Conservation (phyloP, 53 echinoderm and acorn worm species). For the Patiria pectinifera region DNA sequence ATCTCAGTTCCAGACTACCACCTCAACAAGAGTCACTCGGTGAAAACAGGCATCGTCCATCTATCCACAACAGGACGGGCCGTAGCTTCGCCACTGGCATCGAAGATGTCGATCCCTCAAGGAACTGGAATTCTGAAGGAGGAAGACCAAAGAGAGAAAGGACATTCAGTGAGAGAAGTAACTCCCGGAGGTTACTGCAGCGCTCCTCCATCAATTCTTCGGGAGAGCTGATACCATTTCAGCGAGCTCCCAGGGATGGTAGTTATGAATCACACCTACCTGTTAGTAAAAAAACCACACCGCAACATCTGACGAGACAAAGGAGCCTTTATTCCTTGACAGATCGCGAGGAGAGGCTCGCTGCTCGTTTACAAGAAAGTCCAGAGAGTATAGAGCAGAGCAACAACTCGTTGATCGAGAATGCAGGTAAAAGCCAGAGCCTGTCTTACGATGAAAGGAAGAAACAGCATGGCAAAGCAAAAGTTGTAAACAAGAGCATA, state of each 20-base stretch:
- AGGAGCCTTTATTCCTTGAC: not conserved
- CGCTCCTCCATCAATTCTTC: slow-evolving; percentile 58
- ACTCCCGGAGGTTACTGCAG: slow-evolving; percentile 48
- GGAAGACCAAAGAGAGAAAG: slow-evolving; percentile 66
- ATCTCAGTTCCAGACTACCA: not conserved
- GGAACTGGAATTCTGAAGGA: slow-evolving; percentile 71
- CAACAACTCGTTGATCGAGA: not conserved
- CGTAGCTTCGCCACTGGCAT: not conserved
- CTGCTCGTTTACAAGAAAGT: slow-evolving; percentile 2
- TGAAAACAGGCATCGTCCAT: not conserved
- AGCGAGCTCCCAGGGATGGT: slow-evolving; percentile 74
- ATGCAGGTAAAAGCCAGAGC: not conserved
- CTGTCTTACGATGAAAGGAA: not conserved
- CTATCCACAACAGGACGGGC: slow-evolving; percentile 25
- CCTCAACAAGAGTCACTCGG: not conserved
- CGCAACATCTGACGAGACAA: not conserved
- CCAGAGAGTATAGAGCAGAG: not conserved
- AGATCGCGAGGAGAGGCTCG: not conserved
- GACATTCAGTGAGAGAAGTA: not conserved
- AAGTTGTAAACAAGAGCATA: not conserved
- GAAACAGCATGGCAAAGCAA: slow-evolving; percentile 2
- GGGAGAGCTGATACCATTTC: slow-evolving; percentile 80
- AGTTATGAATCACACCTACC: slow-evolving; percentile 57
- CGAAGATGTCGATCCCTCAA: slow-evolving; percentile 26
- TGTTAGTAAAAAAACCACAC: not conserved